Evolutionary conservation across 2,113 vertebrate genomes (phyloP), one percentile per base, ranked within the genome.

Genomic region (Strix uralensis): DNA sequence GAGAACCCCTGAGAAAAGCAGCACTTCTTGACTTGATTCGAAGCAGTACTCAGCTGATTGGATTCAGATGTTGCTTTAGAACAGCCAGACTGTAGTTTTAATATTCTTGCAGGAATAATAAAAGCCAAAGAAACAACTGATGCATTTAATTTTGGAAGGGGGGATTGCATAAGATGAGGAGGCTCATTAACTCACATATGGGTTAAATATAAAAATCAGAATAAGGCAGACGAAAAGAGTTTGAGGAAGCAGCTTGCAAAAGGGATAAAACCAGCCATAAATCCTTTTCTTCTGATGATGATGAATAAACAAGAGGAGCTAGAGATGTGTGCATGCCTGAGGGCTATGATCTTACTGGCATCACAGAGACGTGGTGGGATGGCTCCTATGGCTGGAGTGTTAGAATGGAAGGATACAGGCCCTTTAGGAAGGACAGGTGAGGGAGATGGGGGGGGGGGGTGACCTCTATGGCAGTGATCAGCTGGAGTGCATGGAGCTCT

Each of bases 171-270:
- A 84, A 86, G 51, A 78, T 55, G 46, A 70, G 19, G 38, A 83
- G 42, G 34, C 75, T 73, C 4, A 8, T 81, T 81, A 88, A 86
- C 13, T 78, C 36, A 19, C 71, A 78, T 84, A 23, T 78, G 88
- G n/a, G 25, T 96, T 95, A 92, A 92, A 92, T 94, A 84, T 58
- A 61, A 90, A 94, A 94, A 36, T 0, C 29, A 74, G 78, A 90
- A 36, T 65, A 72, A 75, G 42, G 30, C 71, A 80, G 67, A 81
- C 44, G 30, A 54, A 88, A 75, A 57, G 30, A 67, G 14, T 82
- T 81, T 94, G 51, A 85, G 61, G 61, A 79, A 96, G 77, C 44
- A 69, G 13, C 46, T 83, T 86, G 63, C 22, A 62, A 62, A 83
- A 86, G 34, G 34, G 15, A n/a, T 83, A 42, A 94, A 81, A 32